These are phyloP conservation scores for Rhagophthalmus giganteus DNA, from an alignment of 2,888 invertebrate genomes.

Conservation along the genomic window DNA sequence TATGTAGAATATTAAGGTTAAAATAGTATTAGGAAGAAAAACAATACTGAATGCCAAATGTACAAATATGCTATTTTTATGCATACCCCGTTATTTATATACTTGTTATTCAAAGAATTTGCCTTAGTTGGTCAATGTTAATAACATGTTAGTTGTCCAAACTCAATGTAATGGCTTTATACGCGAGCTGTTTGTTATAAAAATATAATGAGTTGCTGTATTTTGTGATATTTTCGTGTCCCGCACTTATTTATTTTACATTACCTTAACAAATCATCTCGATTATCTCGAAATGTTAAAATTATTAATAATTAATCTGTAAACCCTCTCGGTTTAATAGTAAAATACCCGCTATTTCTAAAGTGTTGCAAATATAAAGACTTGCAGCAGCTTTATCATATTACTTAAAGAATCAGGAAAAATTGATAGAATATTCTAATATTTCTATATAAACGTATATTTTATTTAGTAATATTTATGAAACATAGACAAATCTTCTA, in stretches of 20 bases:
- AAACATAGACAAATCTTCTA: no score
- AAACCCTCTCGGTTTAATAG: no score
- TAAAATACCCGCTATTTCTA: no score
- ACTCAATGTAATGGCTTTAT: not conserved
- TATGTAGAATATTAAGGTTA: not conserved
- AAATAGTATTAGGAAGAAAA: not conserved
- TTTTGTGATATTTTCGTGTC: no score
- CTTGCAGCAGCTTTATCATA: no score
- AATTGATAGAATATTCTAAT: no score
- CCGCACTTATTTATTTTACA: not conserved
- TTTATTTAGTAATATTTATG: no score
- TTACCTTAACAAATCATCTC: not conserved
- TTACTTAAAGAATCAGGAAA: no score
- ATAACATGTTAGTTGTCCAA: not conserved
- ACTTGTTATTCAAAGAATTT: conserved; percentile 1
- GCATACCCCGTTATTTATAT: conserved; percentile 9
- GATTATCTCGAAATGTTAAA: no score
- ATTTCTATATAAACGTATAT: no score
- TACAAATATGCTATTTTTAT: conserved; percentile 13
- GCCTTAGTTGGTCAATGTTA: conserved; percentile 1
- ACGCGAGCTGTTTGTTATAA: not conserved
- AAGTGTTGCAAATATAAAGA: no score
- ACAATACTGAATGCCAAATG: not conserved
- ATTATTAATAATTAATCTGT: no score
- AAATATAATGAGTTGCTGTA: not conserved